Base-by-base conservation (phyloP, 1,140 invertebrate genomes). In the Drosophila bocki region DNA sequence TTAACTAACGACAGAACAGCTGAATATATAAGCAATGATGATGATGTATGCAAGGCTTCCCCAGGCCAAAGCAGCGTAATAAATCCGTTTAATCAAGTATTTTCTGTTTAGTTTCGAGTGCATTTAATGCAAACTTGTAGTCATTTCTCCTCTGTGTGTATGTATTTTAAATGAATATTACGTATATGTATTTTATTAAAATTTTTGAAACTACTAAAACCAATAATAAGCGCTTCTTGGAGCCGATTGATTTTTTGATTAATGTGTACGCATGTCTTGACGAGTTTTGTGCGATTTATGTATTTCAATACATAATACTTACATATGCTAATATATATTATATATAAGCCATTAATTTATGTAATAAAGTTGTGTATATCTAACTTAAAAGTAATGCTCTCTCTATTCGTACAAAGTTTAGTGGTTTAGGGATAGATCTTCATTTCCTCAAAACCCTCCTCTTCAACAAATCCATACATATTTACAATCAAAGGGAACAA, bases 281-380 rank as follows among this genome's bases (percentile, higher is more conserved):
- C 45, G 42, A 75, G 51, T 86, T 68, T 65, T 74, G 83, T 88
- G 83, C 84, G 83, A 88, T 77, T 67, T 87, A 67, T 87, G 80
- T 87, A 83, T 84, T 83, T 84, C 60, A 87, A 87, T 85, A 77
- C 80, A 77, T 78, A 78, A 77, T 78, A 76, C 48, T 61, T 80
- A 80, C 44, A 62, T 77, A 62, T 56, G 58, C 53, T 86, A 87
- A 75, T 64, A 68, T 76, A 39, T 29, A 29, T 19, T 26, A 26
- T 26, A 5, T 56, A 86, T 87, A 87, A 87, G 84, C 84, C 77
- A 87, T 78, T 87, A 87, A 87, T 78, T 84, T 88, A 88, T 87
- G 84, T 87, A 87, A 84, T 87, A 88, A 87, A 87, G 77, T 87
- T 88, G 80, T 88, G 85, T 90, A 87, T 84, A 80, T 78, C 84